phyloP scores from a whole-genome alignment of 2,888 invertebrate genomes.

The Aphodius sticticus region DNA sequence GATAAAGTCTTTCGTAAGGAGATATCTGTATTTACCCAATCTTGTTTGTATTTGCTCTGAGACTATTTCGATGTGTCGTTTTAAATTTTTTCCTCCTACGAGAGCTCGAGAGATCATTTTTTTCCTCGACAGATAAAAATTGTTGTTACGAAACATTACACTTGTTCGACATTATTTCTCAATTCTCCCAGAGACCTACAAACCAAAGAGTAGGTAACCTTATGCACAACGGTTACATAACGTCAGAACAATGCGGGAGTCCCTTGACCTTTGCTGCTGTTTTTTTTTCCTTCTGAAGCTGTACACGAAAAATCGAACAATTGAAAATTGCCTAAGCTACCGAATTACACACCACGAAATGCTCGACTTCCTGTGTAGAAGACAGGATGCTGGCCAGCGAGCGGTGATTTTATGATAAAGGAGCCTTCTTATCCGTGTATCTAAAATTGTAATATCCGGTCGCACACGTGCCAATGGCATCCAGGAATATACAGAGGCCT shows the following conservation, averaged over 20 bases:
- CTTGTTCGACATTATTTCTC: conserved; percentile 7
- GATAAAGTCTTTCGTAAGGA: conserved; percentile 4
- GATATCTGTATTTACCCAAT: conserved; percentile 24
- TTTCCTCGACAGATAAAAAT: conserved; percentile 14
- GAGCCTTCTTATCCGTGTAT: background rate
- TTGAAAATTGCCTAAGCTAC: background rate
- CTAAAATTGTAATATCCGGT: conserved; percentile 4
- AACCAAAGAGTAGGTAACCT: background rate
- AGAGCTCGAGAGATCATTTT: conserved; percentile 14
- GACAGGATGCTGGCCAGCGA: background rate
- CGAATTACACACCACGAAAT: background rate
- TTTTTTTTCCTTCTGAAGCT: background rate
- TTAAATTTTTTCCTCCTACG: conserved; percentile 6
- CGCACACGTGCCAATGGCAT: background rate
- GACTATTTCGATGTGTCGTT: background rate
- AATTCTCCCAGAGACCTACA: background rate
- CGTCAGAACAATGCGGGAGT: background rate
- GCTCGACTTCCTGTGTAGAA: background rate
- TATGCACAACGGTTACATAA: background rate
- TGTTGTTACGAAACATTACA: conserved; percentile 14
- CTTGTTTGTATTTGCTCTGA: conserved; percentile 11
- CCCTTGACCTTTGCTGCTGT: background rate
- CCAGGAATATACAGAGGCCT: background rate
- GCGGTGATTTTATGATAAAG: background rate
- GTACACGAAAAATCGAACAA: background rate